Evolutionary conservation across 1,140 invertebrate species (phyloP).

Genomic region (Magallana ariakensis): DNA sequence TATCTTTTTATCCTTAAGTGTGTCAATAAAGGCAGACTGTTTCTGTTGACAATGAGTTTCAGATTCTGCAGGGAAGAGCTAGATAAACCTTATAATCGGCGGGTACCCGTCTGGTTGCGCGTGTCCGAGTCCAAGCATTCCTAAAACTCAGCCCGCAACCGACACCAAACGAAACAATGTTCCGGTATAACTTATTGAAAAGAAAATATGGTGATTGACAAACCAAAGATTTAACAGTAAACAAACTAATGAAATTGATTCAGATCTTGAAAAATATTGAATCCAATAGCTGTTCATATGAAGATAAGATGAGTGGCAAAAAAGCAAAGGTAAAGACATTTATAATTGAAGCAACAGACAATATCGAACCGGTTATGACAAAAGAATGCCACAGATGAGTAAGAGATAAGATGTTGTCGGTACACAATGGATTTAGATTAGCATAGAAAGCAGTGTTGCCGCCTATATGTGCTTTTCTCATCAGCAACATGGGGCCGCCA

Average conservation of each 20-base stretch:
- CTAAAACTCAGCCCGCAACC: not conserved
- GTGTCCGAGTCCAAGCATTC: not conserved
- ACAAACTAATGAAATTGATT: no score
- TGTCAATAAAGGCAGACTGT: constrained; percentile 7
- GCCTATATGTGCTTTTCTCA: constrained; percentile 7
- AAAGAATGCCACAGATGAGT: not conserved
- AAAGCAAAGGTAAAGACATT: not conserved
- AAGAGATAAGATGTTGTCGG: constrained; percentile 11
- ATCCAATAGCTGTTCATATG: no score
- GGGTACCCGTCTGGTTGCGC: constrained; percentile 9
- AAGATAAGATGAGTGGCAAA: no score
- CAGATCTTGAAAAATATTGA: no score
- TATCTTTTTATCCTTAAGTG: constrained; percentile 34
- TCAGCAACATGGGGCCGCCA: not conserved
- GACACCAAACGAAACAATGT: not conserved
- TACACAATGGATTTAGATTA: not conserved
- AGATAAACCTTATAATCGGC: not conserved
- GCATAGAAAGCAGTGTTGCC: not conserved
- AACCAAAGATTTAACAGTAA: no score
- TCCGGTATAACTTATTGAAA: not conserved
- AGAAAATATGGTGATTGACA: no score
- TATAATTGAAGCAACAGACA: constrained; percentile 3
- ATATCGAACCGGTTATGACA: constrained; percentile 14
- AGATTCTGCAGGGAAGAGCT: constrained; percentile 18
- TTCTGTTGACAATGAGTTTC: constrained; percentile 8